Conservation (phyloP, 1,140 invertebrate genomes). For the Heliconius hermathena region DNA sequence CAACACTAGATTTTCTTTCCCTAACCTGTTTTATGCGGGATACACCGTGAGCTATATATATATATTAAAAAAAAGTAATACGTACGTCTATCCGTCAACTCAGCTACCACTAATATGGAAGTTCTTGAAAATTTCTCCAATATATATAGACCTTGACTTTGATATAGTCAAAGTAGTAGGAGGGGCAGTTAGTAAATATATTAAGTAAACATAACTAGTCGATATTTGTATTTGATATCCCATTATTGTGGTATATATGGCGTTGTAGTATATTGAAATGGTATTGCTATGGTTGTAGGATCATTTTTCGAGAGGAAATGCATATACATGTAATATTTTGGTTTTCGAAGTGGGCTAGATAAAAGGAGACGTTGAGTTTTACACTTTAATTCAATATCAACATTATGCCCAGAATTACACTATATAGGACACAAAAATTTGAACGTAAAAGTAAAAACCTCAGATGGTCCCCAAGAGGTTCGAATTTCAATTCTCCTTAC, state of each 20-base stretch:
- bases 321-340: too few species aligned
- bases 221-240: background rate
- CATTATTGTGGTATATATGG: background rate
- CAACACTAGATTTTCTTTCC: too few species aligned
- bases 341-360: too few species aligned
- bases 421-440: too few species aligned
- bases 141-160: conserved; percentile 31
- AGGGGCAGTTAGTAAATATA: conserved; percentile 14
- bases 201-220: background rate
- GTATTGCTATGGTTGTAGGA: background rate
- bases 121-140: background rate
- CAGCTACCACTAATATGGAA: conserved; percentile 11
- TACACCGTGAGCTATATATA: background rate
- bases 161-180: conserved; percentile 22
- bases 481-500: too few species aligned
- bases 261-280: background rate
- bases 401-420: too few species aligned
- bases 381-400: too few species aligned
- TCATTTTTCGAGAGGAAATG: background rate
- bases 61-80: conserved; percentile 27
- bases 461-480: too few species aligned
- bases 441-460: too few species aligned
- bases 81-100: conserved; percentile 34
- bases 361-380: too few species aligned
- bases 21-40: too few species aligned